phyloP scores from a whole-genome alignment of 2,113 vertebrate species.

The Synchiropus splendidus region DNA sequence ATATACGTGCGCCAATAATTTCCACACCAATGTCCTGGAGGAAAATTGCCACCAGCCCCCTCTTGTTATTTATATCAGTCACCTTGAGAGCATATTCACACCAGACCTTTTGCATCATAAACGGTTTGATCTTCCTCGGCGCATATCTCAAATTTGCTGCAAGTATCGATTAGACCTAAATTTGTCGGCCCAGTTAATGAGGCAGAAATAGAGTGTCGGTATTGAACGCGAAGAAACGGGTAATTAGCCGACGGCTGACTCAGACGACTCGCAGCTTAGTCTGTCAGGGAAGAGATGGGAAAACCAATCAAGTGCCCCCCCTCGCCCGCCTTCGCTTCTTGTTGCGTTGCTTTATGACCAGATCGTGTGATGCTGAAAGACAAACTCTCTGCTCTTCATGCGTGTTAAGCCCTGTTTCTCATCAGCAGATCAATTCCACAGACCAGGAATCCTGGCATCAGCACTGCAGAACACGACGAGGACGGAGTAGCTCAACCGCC shows the following conservation, averaged over 20 bases:
- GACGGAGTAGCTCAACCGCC: too few relatives aligned
- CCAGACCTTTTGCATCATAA: too few relatives aligned
- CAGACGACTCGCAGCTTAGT: conserved; percentile 54
- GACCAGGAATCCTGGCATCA: too few relatives aligned
- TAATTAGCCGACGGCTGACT: conserved; percentile 62
- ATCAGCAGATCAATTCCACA: conserved; percentile 54
- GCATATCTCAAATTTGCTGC: conserved; percentile 20
- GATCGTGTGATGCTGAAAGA: conserved; percentile 64
- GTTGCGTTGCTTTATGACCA: conserved; percentile 57
- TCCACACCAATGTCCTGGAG: too few relatives aligned
- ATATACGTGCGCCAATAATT: too few relatives aligned
- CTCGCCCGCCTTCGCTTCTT: conserved; percentile 48
- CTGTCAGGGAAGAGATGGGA: conserved; percentile 48
- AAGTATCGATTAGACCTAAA: conserved; percentile 34
- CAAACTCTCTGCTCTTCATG: conserved; percentile 55
- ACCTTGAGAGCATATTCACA: too few relatives aligned
- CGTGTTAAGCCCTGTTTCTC: conserved; percentile 62
- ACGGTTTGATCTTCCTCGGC: conserved; percentile 3
- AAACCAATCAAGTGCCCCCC: conserved; percentile 56
- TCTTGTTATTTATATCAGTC: too few relatives aligned
- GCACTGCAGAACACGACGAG: too few relatives aligned
- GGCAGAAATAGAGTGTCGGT: conserved; percentile 25
- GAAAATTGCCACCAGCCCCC: too few relatives aligned
- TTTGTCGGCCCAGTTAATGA: conserved; percentile 41
- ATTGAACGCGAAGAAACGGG: conserved; percentile 49